Conservation (phyloP, 2,113 vertebrate genomes). For the Montifringilla adamsi region DNA sequence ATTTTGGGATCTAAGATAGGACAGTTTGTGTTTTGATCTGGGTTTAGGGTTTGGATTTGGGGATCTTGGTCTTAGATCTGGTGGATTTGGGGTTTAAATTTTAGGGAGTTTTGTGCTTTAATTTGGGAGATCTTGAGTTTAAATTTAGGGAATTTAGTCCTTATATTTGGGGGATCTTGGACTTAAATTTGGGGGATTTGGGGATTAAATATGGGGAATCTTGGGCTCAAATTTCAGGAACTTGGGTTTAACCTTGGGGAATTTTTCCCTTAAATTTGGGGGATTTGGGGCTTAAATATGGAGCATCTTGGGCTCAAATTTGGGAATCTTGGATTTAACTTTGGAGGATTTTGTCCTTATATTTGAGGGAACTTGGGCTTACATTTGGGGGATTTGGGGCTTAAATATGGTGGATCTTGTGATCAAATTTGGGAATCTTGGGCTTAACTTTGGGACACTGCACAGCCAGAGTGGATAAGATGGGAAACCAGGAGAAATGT, state of each 20-base stretch:
- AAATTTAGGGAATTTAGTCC: no score
- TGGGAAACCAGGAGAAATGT: background rate
- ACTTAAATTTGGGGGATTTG: background rate
- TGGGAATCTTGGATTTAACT: fast-evolving
- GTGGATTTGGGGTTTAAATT: background rate
- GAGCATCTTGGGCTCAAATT: background rate
- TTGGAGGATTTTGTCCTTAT: fast-evolving
- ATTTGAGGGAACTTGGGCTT: background rate
- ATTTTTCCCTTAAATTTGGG: fast-evolving
- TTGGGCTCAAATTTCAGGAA: background rate
- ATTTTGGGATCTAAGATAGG: background rate
- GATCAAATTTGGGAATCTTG: background rate
- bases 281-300: background rate
- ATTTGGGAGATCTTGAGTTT: background rate
- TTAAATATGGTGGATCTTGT: fast-evolving
- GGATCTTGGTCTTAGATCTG: background rate
- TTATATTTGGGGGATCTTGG: background rate
- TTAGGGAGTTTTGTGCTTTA: no score
- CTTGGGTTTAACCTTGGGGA: background rate
- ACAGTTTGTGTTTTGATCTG: background rate
- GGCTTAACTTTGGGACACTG: fast-evolving
- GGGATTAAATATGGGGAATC: no score
- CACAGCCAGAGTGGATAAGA: fast-evolving
- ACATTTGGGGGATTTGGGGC: background rate
- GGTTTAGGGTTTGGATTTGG: background rate